Conservation (phyloP, 2,113 vertebrate species). For the Nipponia nippon region DNA sequence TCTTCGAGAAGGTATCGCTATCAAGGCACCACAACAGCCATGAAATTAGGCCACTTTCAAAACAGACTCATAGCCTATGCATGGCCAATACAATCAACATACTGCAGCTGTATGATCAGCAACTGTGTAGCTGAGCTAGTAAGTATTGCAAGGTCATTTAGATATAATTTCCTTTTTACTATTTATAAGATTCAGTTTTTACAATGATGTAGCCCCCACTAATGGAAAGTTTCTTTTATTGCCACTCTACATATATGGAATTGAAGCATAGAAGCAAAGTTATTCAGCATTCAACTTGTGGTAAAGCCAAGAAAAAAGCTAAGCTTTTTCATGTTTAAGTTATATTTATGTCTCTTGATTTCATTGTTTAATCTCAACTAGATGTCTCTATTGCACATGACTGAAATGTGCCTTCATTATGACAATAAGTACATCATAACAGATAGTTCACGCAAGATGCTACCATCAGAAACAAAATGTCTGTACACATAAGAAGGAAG, state of each 20-base stretch:
- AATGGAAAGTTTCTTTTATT: not conserved
- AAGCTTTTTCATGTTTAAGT: not conserved
- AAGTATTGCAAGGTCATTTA: not conserved
- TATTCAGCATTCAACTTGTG: not conserved
- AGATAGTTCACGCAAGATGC: not conserved
- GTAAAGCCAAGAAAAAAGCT: not conserved
- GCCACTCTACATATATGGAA: not conserved
- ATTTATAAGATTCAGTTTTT: not conserved
- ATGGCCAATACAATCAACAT: not conserved
- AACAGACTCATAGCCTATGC: not conserved
- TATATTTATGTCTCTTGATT: not conserved
- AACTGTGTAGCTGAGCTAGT: not conserved
- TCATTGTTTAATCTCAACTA: not conserved
- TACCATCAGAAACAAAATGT: not conserved
- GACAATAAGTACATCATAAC: not conserved
- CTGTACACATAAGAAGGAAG: not conserved
- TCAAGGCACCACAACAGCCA: not conserved
- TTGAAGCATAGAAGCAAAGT: not conserved
- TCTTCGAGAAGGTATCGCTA: not conserved
- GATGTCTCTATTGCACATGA: accelerated
- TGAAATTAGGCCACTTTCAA: not conserved
- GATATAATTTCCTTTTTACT: not conserved
- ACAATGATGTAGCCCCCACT: not conserved
- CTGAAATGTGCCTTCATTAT: not conserved
- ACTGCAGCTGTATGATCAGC: not conserved